These are phyloP conservation scores for Myotis planiceps DNA, from an alignment of 2,797 vertebrate species.

Conservation along the genomic window DNA sequence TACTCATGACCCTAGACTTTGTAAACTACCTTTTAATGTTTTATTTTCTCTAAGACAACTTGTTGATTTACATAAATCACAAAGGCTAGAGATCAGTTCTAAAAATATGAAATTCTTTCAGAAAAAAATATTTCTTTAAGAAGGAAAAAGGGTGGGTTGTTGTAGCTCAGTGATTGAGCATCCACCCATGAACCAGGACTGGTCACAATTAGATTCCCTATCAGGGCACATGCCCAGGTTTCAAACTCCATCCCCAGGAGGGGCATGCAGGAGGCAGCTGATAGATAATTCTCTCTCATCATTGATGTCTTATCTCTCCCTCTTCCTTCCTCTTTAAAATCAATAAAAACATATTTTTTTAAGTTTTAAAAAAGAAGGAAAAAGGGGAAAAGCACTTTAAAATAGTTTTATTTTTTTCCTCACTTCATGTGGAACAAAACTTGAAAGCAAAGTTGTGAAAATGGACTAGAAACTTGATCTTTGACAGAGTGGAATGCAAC, in stretches of 20 bases:
- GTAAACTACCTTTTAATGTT: neutral
- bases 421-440: neutral
- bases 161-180: too few relatives aligned
- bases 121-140: slow-evolving; percentile 32
- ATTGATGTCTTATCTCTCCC: too few relatives aligned
- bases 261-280: too few relatives aligned
- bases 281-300: too few relatives aligned
- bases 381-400: neutral
- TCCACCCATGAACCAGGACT: too few relatives aligned
- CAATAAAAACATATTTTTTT: too few relatives aligned
- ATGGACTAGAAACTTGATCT: neutral
- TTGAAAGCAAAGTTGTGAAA: neutral
- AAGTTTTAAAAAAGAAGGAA: neutral
- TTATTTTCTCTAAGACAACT: slow-evolving; percentile 18
- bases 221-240: too few relatives aligned
- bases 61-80: slow-evolving; percentile 20
- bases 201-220: too few relatives aligned
- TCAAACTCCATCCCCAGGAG: too few relatives aligned
- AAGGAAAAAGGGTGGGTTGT: neutral
- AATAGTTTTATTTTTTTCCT: neutral
- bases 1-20: neutral
- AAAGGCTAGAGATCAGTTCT: neutral
- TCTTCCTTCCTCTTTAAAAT: too few relatives aligned
- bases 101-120: slow-evolving; percentile 22
- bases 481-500: neutral